Evolutionary conservation across 1,140 invertebrate genomes (phyloP).

Genomic region (Stenopsyche tienmushanensis): DNA sequence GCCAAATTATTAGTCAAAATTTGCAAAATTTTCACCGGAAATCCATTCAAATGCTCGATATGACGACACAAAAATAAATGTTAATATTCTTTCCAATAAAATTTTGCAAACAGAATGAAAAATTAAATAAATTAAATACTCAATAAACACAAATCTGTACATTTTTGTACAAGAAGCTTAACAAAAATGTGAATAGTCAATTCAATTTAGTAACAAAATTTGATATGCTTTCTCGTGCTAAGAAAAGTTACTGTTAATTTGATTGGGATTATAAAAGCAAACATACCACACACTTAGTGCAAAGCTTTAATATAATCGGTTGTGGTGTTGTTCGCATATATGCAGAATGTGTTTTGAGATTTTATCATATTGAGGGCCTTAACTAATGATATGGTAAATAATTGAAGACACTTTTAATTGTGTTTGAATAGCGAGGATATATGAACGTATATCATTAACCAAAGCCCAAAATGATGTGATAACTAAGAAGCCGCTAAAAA

Average conservation of each 20-base stretch:
- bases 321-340: constrained; percentile 39
- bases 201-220: constrained; percentile 36
- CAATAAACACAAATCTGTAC: constrained; percentile 37
- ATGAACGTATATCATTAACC: too few species aligned
- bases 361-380: background rate
- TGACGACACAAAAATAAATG: background rate
- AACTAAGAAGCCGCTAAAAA: constrained; percentile 48
- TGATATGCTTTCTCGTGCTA: constrained; percentile 35
- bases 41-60: background rate
- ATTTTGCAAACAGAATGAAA: background rate
- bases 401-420: too few species aligned
- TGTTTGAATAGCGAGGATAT: too few species aligned
- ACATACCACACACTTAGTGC: constrained; percentile 41
- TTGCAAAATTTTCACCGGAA: background rate
- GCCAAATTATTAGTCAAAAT: constrained; percentile 7
- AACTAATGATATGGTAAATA: too few species aligned
- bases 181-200: constrained; percentile 36
- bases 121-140: background rate
- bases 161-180: constrained; percentile 31
- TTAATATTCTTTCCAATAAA: background rate
- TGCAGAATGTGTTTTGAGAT: constrained; percentile 24
- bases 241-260: constrained; percentile 34
- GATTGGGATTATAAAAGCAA: constrained; percentile 39
- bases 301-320: constrained; percentile 31
- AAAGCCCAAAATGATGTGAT: too few species aligned